Conservation (phyloP, 2,797 vertebrate genomes). For the Iguana delicatissima region DNA sequence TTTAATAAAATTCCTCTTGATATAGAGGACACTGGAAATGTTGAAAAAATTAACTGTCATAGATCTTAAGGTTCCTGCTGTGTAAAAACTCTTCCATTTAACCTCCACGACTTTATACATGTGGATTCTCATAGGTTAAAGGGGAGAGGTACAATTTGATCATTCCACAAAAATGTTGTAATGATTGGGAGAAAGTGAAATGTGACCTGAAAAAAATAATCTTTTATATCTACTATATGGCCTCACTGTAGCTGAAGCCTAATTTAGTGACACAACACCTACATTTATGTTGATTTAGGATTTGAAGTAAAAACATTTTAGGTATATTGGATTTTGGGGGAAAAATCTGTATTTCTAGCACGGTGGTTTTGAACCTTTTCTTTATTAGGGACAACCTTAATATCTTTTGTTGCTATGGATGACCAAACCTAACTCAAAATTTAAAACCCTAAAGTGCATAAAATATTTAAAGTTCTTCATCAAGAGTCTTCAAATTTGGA, state of each 20-base stretch:
- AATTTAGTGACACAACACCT: neutral
- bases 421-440: no score
- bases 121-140: neutral
- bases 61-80: neutral
- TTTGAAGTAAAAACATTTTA: no score
- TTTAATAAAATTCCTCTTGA: conserved; percentile 76
- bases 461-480: no score
- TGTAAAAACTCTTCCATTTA: neutral
- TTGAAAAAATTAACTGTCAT: conserved; percentile 67
- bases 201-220: neutral
- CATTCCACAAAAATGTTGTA: neutral
- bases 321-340: no score
- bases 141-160: neutral
- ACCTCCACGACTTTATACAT: neutral
- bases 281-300: neutral
- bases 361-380: no score
- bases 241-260: neutral
- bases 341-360: neutral
- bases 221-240: neutral
- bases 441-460: no score
- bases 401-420: no score
- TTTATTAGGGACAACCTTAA: no score
- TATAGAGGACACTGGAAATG: conserved; percentile 75
- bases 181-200: neutral
- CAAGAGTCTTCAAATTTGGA: no score